Conservation (phyloP, 2,113 vertebrate genomes). For the Podarcis cretensis region DNA sequence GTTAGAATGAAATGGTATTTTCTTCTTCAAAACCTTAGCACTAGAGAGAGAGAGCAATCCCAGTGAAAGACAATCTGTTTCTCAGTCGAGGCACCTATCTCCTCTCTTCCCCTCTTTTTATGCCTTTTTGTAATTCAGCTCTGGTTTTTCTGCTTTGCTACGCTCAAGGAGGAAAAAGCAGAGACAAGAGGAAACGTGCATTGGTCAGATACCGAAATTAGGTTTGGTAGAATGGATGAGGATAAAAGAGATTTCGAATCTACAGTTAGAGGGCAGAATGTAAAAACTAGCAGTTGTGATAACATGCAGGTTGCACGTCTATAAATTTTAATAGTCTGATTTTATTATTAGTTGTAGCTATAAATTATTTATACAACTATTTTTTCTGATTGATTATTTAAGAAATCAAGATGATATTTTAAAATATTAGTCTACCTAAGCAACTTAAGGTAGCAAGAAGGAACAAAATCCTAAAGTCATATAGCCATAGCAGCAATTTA, state of each 20-base stretch:
- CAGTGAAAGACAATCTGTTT: not conserved
- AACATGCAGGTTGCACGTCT: not conserved
- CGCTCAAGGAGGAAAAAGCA: not conserved
- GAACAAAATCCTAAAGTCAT: not conserved
- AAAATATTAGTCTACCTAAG: not conserved
- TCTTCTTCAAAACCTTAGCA: not conserved
- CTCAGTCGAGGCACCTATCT: accelerated
- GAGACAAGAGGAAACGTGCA: not conserved
- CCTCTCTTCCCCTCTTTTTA: accelerated
- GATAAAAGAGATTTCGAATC: not conserved
- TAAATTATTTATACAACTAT: not conserved
- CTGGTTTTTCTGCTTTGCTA: not conserved
- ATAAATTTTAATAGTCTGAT: not conserved
- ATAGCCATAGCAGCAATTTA: not conserved
- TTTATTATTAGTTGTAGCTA: not conserved
- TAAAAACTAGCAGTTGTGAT: not conserved
- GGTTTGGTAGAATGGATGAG: not conserved
- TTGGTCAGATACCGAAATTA: not conserved
- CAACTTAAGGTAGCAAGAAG: not conserved
- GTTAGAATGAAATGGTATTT: not conserved
- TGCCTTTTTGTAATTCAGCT: not conserved
- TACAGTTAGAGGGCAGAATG: not conserved
- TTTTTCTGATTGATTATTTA: not conserved
- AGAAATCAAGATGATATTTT: not conserved
- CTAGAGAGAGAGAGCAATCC: not conserved